These are phyloP conservation scores for Tetheella fluctuosa DNA, from an alignment of 2,888 invertebrate species.

Conservation along the genomic window DNA sequence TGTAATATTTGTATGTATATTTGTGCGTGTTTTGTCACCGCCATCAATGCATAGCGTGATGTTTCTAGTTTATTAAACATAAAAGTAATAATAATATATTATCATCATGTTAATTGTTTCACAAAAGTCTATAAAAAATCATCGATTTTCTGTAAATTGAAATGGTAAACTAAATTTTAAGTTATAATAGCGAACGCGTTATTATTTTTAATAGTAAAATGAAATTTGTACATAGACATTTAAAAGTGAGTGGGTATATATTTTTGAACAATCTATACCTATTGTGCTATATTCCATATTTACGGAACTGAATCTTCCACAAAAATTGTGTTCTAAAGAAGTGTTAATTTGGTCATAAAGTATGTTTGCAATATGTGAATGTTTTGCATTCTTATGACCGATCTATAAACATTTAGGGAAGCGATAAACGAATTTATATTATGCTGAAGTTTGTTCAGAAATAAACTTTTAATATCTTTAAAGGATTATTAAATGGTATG, in stretches of 20 bases:
- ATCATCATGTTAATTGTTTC: conserved; percentile 36
- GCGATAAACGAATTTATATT: conserved; percentile 11
- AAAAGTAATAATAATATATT: conserved; percentile 22
- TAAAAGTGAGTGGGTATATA: conserved; percentile 15
- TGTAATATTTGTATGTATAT: conserved; percentile 34
- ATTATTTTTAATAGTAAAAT: conserved; percentile 23
- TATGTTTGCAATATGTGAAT: background rate
- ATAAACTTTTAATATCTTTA: background rate
- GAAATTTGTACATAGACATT: conserved; percentile 26
- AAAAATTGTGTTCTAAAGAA: conserved; percentile 22
- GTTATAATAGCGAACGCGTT: conserved; percentile 22
- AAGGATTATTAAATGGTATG: background rate
- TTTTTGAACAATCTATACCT: conserved; percentile 6
- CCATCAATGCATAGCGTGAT: conserved; percentile 29
- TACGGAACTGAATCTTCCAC: conserved; percentile 32
- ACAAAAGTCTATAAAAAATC: conserved; percentile 26
- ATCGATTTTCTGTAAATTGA: conserved; percentile 27
- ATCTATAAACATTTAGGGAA: conserved; percentile 14
- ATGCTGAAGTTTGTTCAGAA: background rate
- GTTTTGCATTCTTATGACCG: conserved; percentile 14
- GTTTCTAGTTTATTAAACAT: conserved; percentile 35
- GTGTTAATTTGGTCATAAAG: too few relatives aligned
- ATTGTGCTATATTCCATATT: conserved; percentile 12
- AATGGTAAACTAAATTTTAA: conserved; percentile 15
- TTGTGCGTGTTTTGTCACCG: conserved; percentile 34